Evolutionary conservation across 2,888 invertebrate genomes (phyloP), one percentile per base, ranked within the genome.

Genomic region (Coleophora deauratella): DNA sequence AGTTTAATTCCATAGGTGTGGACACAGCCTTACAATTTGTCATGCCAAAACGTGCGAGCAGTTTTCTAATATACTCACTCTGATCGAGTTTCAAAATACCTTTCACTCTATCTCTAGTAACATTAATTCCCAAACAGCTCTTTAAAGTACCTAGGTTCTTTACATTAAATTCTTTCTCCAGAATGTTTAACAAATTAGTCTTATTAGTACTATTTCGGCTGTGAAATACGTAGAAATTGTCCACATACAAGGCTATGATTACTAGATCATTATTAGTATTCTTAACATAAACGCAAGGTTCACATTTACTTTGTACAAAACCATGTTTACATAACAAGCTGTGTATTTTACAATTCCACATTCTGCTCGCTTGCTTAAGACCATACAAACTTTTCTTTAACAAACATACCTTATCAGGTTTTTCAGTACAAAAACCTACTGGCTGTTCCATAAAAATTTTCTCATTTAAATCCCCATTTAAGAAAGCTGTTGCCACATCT

Each of bases 401-500:
- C 9, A 40, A 33, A 38, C 39, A 42, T 12, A 45, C 40, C 12
- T 45, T 32, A 13, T 42, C 31, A 40, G 32, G 35, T 9, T 34
- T 33, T 14, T 44, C 35, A 28, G 9, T 12, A 35, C 15, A 21
- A 34, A 38, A 44, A 33, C 41, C 28, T 27, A 33, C 30, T 21
- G 21, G 21, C 21, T 21, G 21, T 21, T 21, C 21, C 21, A 6
- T 21, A 21, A 21, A 41, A 13, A 38, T 38, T 1, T n/a, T 3
- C 12, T 44, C 38, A 3, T 38, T 33, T 27, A 45, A 21, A 14
- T 42, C 34, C 8, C 39, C 37, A 32, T 42, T 41, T 31, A 45
- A 35, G 28, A 45, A 45, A 6, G 44, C 41, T 9, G 38, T 45
- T 1, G 14, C 28, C 6, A 55, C 50, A 44, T 59, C 54, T 32